phyloP scores from a whole-genome alignment of 1,140 invertebrate species.

The Zaprionus inermis region DNA sequence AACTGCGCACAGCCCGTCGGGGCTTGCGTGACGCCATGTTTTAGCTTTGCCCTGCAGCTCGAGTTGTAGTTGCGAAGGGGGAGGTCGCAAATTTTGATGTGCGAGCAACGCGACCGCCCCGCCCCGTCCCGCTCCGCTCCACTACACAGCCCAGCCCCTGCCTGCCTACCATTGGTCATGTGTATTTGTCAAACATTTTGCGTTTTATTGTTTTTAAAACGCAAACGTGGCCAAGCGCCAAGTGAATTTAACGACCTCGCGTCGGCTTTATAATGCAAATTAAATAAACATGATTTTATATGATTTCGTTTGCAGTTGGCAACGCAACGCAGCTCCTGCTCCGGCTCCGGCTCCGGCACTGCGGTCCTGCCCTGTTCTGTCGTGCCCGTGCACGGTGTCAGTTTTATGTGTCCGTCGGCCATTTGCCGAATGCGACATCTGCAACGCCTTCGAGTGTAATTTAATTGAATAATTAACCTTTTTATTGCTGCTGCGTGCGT shows the following conservation, averaged over 20 bases:
- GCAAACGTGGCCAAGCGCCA: constrained; percentile 41
- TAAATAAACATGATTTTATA: constrained; percentile 82
- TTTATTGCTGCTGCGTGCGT: constrained; percentile 67
- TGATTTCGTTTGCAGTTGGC: constrained; percentile 53
- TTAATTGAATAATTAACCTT: constrained; percentile 83
- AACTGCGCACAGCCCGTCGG: too few species aligned
- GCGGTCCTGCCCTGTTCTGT: constrained; percentile 23
- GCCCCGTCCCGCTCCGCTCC: background rate
- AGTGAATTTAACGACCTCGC: constrained; percentile 66
- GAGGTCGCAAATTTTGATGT: constrained; percentile 34
- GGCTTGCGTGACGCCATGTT: constrained; percentile 60
- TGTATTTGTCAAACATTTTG: constrained; percentile 77
- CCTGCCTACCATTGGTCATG: constrained; percentile 51
- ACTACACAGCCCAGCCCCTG: constrained; percentile 1
- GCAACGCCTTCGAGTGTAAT: constrained; percentile 78
- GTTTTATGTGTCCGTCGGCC: constrained; percentile 76
- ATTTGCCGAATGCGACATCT: constrained; percentile 70
- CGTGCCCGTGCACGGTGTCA: constrained; percentile 54
- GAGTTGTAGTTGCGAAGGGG: background rate
- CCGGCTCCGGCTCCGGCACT: constrained; percentile 12
- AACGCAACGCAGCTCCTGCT: constrained; percentile 23
- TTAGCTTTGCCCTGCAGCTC: constrained; percentile 1
- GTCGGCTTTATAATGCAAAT: constrained; percentile 73
- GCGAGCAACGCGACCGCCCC: constrained; percentile 24
- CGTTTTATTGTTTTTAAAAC: constrained; percentile 80